These are phyloP conservation scores for Drosophila orosa DNA, from an alignment of 1,140 invertebrate species.

Conservation along the genomic window DNA sequence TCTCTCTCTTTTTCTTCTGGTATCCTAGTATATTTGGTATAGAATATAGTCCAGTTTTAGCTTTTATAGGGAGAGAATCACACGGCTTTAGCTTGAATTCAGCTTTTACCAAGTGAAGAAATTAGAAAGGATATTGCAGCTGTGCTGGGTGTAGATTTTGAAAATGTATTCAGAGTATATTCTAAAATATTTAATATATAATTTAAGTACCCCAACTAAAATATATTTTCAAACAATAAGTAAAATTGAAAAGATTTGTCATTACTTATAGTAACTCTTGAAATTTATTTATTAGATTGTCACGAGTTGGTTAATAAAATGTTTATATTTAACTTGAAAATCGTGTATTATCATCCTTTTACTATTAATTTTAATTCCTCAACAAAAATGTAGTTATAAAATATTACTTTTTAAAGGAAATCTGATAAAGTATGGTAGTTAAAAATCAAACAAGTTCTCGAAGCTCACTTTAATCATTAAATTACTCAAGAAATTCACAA, in stretches of 20 bases:
- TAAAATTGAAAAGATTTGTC: neutral
- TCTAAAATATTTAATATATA: neutral
- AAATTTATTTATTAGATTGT: neutral
- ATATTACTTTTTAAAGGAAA: neutral
- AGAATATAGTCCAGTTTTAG: conserved; percentile 8
- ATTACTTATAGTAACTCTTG: neutral
- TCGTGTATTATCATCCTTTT: neutral
- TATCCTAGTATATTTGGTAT: conserved; percentile 15
- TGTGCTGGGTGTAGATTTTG: conserved; percentile 1
- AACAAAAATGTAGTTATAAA: neutral
- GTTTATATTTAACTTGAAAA: neutral
- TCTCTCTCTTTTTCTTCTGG: neutral
- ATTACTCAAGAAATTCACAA: too few species aligned
- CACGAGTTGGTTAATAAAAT: neutral
- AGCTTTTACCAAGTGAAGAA: neutral
- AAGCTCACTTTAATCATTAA: neutral
- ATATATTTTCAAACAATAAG: neutral
- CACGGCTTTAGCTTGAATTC: conserved; percentile 32
- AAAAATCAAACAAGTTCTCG: neutral
- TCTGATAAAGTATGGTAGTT: too few species aligned
- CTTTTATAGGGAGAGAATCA: conserved; percentile 14
- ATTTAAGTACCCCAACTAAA: too few species aligned
- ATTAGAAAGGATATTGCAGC: neutral
- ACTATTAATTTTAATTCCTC: neutral
- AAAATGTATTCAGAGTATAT: too few species aligned